Evolutionary conservation across 2,113 vertebrate species (phyloP).

Genomic region (Oryctolagus cuniculus): mOryCun1.1 NC_091445.1:91709001-91709500

Average conservation of each 20-base stretch:
- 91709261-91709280: background rate
- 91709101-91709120: background rate
- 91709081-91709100: background rate
- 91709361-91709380: too few relatives aligned
- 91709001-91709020: slow-evolving; percentile 10
- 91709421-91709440: too few relatives aligned
- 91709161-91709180: slow-evolving; percentile 25
- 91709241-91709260: background rate
- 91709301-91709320: too few relatives aligned
- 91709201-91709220: background rate
- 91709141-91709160: slow-evolving; percentile 1
- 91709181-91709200: background rate
- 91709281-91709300: too few relatives aligned
- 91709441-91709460: too few relatives aligned
- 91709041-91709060: background rate
- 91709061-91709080: slow-evolving; percentile 17
- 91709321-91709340: too few relatives aligned
- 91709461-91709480: too few relatives aligned
- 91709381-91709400: too few relatives aligned
- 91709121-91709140: background rate
- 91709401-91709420: too few relatives aligned
- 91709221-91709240: background rate
- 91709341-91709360: too few relatives aligned
- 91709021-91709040: slow-evolving; percentile 22
- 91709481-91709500: too few relatives aligned